Percentiles rank a stretch among this genome's conserved stretches.
phyloP scores from a whole-genome alignment of 2,797 vertebrate species.

The Fundulus diaphanus region DNA sequence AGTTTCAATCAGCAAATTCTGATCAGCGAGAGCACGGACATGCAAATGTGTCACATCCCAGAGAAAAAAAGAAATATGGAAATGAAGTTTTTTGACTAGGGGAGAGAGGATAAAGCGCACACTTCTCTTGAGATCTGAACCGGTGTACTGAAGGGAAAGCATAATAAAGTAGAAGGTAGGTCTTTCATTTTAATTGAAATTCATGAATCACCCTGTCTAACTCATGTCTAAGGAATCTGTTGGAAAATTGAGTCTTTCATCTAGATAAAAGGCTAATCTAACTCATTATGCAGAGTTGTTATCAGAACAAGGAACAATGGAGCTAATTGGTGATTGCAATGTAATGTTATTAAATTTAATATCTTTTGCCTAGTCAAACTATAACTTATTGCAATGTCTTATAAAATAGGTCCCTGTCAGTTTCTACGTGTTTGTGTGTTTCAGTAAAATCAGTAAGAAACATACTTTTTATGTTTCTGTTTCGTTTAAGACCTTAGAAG shows the following conservation, averaged over 20 bases:
- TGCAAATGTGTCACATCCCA: slow-evolving; percentile 80
- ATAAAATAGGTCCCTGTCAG: slow-evolving; percentile 47
- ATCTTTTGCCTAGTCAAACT: slow-evolving; percentile 60
- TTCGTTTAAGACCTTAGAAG: slow-evolving; percentile 38
- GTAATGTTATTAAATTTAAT: slow-evolving; percentile 75
- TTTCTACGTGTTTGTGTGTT: slow-evolving; percentile 19
- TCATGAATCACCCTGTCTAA: slow-evolving; percentile 82
- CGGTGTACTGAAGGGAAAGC: slow-evolving; percentile 73
- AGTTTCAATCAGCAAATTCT: slow-evolving; percentile 84
- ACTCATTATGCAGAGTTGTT: slow-evolving; percentile 84
- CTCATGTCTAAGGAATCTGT: slow-evolving; percentile 80
- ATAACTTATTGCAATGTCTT: slow-evolving; percentile 57
- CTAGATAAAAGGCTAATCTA: slow-evolving; percentile 86
- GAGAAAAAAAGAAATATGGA: slow-evolving; percentile 72
- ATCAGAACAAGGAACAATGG: slow-evolving; percentile 82
- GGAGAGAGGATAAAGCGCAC: slow-evolving; percentile 71
- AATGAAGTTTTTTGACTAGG: slow-evolving; percentile 80
- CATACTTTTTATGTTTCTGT: slow-evolving; percentile 14
- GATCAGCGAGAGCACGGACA: slow-evolving; percentile 78
- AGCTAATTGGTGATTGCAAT: slow-evolving; percentile 82
- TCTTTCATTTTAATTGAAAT: slow-evolving; percentile 87
- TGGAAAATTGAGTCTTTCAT: slow-evolving; percentile 85
- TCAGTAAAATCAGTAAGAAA: slow-evolving; percentile 10
- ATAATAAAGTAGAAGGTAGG: slow-evolving; percentile 80
- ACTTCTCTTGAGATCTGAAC: slow-evolving; percentile 78